Evolutionary conservation across 2,888 invertebrate species (phyloP), one percentile per base, ranked within the genome.

Genomic region (Cybosia mesomella): DNA sequence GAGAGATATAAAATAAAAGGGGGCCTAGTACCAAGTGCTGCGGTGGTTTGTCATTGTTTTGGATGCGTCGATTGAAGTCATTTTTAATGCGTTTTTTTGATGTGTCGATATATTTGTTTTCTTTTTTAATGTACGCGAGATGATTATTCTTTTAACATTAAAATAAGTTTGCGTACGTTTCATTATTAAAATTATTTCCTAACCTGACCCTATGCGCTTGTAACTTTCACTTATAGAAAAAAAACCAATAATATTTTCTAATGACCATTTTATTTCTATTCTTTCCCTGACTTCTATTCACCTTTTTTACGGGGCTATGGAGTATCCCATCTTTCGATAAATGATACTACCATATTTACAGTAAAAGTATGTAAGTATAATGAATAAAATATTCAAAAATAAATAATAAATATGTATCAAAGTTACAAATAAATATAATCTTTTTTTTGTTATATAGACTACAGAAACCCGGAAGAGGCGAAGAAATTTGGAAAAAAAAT

Each of bases 1-100:
- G 92, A 90, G 93, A 90, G 89, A 90, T 91, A 90, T 91, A 89
- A 87, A 87, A 79, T 83, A 83, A 85, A 90, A 87, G 82, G 89
- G 92, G 91, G 74, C 62, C 69, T 66, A 24, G 88, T 85, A 82
- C 84, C 77, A 75, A 80, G 76, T 75, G 82, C 77, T 83, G 85
- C 88, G 84, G 89, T 82, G 89, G 91, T 88, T 88, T 89, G 89
- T 88, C 87, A 74, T 79, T 81, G 76, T 81, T 81, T 80, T 68
- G 55, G 61, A 78, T 74, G 71, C 67, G 71, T 83, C 84, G 67
- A 75, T 66, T 66, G 66, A 65, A 70, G 71, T 77, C 67, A 79
- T 69, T 76, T 78, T 76, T 77, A 69, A 67, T 71, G 71, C 60
- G 70, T 74, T 70, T 59, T 63, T 36, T 67, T 61, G 32, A 34